Base-by-base conservation (phyloP, 2,888 invertebrate genomes). In the Morpho achilles region DNA sequence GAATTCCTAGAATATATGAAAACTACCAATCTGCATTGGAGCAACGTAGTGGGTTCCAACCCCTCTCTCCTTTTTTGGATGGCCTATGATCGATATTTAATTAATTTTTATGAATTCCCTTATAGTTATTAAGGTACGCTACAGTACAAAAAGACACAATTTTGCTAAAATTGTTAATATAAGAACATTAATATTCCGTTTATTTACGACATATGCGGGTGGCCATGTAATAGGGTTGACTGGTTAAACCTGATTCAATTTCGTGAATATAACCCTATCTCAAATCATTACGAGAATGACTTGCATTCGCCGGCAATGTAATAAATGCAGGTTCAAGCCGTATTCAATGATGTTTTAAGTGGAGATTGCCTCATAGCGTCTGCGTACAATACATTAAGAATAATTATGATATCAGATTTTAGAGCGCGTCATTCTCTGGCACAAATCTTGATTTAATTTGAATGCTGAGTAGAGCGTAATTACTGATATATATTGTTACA, bases 161-260 rank as follows among this genome's bases (percentile, higher is more conserved):
- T n/a, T 32, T 32, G 5, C 32, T 32, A 32, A 32, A 43, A 51
- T 22, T n/a, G 32, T 45, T 16, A 23, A 42, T 42, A n/a, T 51
- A 44, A 8, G 23, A 40, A 10, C 39, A 58, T 53, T 49, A 53
- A 53, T 40, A 42, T 47, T 50, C 8, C 10, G n/a, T 16, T 50
- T 43, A 53, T 52, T 53, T 46, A 57, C 39, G 8, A 60, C 63
- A 67, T 64, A 85, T 86, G 81, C 85, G 86, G 85, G 86, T 85
- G 80, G 79, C 79, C 80, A 65, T 58, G 67, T 72, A 70, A 77
- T 74, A 75, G 76, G 76, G 78, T 80, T 81, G 79, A 80, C 76
- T 74, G 76, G 77, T 80, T 80, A 79, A 80, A 77, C 74, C 77
- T 70, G 73, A 82, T 77, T 77, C 72, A 73, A 73, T 79, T 79